These are phyloP conservation scores for Aporophyla lueneburgensis DNA, from an alignment of 2,888 invertebrate genomes.

Conservation along the genomic window DNA sequence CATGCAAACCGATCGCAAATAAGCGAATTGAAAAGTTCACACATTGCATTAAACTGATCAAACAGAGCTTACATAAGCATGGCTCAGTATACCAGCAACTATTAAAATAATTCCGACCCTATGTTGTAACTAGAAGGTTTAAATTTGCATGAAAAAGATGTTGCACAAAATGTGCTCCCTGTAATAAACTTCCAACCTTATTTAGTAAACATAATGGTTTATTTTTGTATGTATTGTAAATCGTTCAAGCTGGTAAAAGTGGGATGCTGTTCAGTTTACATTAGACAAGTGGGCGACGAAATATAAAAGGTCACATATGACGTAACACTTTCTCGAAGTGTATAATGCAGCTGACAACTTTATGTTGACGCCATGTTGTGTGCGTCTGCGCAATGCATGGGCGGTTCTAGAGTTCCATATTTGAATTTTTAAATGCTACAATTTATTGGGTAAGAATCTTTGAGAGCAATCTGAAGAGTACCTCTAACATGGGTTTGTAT, in stretches of 20 bases:
- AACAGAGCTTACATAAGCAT: slow-evolving; percentile 65
- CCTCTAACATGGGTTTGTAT: neutral
- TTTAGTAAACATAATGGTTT: fast-evolving
- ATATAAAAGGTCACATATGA: slow-evolving; percentile 79
- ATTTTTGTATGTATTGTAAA: slow-evolving; percentile 6
- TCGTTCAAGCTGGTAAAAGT: slow-evolving; percentile 66
- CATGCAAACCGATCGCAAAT: slow-evolving; percentile 35
- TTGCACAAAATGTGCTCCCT: neutral
- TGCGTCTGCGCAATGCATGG: slow-evolving; percentile 63
- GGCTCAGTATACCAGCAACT: neutral
- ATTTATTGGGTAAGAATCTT: slow-evolving; percentile 52
- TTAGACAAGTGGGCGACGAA: slow-evolving; percentile 78
- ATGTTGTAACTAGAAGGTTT: neutral
- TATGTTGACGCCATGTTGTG: slow-evolving; percentile 47
- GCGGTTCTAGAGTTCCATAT: slow-evolving; percentile 62
- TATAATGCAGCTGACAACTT: slow-evolving; percentile 63
- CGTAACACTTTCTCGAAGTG: slow-evolving; percentile 78
- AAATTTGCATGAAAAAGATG: slow-evolving; percentile 24
- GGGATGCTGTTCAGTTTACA: slow-evolving; percentile 64
- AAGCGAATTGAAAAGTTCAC: slow-evolving; percentile 58
- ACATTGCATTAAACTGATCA: slow-evolving; percentile 57
- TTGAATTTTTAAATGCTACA: slow-evolving; percentile 64
- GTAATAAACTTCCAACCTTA: slow-evolving; percentile 2
- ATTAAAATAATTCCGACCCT: slow-evolving; percentile 36
- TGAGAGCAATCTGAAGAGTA: neutral